phyloP scores from a whole-genome alignment of 2,888 invertebrate genomes.

The Lepidocyrtinus sp. region DNA sequence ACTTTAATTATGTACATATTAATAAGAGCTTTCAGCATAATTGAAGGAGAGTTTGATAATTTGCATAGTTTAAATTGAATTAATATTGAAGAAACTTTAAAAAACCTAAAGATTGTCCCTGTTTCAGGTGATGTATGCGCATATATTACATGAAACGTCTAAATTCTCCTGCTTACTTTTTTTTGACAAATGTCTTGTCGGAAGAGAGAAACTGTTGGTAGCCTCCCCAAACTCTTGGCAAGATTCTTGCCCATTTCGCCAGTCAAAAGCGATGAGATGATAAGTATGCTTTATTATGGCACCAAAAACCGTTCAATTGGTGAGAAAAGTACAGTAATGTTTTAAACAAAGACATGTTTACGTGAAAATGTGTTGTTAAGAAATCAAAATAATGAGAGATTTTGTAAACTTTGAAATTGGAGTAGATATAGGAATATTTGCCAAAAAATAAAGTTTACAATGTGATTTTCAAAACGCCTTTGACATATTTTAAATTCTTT shows the following conservation, averaged over 20 bases:
- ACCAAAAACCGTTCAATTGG: no score
- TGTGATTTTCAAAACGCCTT: neutral
- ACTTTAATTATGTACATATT: slow-evolving; percentile 15
- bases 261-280: neutral
- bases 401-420: no score
- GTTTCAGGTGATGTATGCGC: slow-evolving; percentile 39
- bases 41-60: slow-evolving; percentile 15
- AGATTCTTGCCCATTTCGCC: neutral
- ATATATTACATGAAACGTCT: slow-evolving; percentile 31
- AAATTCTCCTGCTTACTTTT: neutral
- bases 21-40: slow-evolving; percentile 9
- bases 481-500: slow-evolving; percentile 3
- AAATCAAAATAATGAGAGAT: no score
- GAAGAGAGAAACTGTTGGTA: slow-evolving; percentile 58
- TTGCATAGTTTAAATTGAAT: slow-evolving; percentile 15
- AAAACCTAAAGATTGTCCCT: slow-evolving; percentile 6
- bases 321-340: no score
- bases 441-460: neutral
- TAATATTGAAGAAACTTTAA: slow-evolving; percentile 12
- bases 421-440: no score
- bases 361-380: no score
- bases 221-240: no score
- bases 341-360: no score
- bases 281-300: neutral
- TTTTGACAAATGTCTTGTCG: slow-evolving; percentile 52